Evolutionary conservation across 2,888 invertebrate species (phyloP), one percentile per base, ranked within the genome.

Genomic region (Eucriotettix oculatus): DNA sequence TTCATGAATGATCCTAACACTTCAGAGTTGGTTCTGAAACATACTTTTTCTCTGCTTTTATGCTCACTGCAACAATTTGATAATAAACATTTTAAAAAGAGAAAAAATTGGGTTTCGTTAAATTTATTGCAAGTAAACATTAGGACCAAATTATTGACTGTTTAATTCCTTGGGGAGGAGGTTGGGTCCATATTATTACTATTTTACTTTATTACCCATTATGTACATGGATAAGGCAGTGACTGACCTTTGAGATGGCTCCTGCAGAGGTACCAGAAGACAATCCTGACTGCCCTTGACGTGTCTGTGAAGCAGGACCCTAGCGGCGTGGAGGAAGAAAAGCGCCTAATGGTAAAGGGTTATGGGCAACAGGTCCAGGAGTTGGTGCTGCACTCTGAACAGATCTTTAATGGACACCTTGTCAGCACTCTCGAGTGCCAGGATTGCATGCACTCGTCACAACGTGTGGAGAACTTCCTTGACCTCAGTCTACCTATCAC

Each of bases 401-500:
- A 87, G 71, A 86, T 98, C 58, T 99, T 98, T 77, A 87, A 94
- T 42, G 98, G 98, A 0, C 85, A 88, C 69, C 79, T 97, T 14
- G 88, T 96, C 1, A 96, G 94, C 42, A 90, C 89, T 0, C 75
- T 92, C 52, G 85, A 89, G 61, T 98, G 97, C 72, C 86, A 90
- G 68, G 90, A 90, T 64, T 98, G 98, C 71, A 79, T 83, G 63
- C 85, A 91, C 74, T 84, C 87, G 12, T 94, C 94, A 0, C 87
- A 90, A 68, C 81, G 90, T 14, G 87, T 87, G 59, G 98, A 98
- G 73, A 87, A 88, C 69, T 98, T 99, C 74, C 78, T 97, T 59
- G 98, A 99, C 74, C 80, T 99, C 65, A 96, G 96, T 62, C 79
- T 99, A 63, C 95, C 97, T 0, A 87, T 97, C 17, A 83, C 83